Base-by-base conservation (phyloP, 2,113 vertebrate species). In the Sylvia atricapilla region DNA sequence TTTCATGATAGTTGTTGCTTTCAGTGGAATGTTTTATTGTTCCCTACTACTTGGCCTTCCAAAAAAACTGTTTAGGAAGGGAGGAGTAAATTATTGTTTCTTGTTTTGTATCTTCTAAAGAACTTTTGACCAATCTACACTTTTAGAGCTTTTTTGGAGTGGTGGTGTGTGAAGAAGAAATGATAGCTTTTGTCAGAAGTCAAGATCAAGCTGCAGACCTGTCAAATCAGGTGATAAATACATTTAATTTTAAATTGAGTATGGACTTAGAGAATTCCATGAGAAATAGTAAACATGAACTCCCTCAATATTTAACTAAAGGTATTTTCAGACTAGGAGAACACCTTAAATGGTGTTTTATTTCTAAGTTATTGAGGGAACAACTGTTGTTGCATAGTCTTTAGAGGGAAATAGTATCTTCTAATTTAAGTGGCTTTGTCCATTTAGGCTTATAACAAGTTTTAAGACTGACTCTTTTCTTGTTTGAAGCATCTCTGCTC, bases 121-220 rank as follows among this genome's bases (percentile, higher is more conserved):
- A 92, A 87, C 49, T 95, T 84, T 56, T 79, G 56, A 92, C 33
- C 49, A 33, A 20, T 58, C 77, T 75, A 24, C n/a, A 46, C 44
- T 89, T 81, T 58, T 37, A 87, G 69, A 94, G 70, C 80, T 92
- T 83, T 67, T 90, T 83, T 67, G 89, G 37, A 74, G 68, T 88
- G 37, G n/a, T 73, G 72, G 74, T 92, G 73, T 47, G 31, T 83
- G 91, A 64, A 92, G 68, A 63, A 94, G 80, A 88, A 96, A 84
- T 92, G 81, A 92, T 89, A 90, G 80, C 47, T 75, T 94, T 92
- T 89, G 84, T 79, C 69, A 84, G 84, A 95, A 94, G 89, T 84
- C 87, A 89, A 84, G 80, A 58, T 92, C 22, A 2, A 79, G 69
- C 70, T 87, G 49, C 69, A 93, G 66, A 69, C 49, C 66, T 93